phyloP scores from a whole-genome alignment of 2,888 invertebrate species.

The Galerucella nymphaeae region DNA sequence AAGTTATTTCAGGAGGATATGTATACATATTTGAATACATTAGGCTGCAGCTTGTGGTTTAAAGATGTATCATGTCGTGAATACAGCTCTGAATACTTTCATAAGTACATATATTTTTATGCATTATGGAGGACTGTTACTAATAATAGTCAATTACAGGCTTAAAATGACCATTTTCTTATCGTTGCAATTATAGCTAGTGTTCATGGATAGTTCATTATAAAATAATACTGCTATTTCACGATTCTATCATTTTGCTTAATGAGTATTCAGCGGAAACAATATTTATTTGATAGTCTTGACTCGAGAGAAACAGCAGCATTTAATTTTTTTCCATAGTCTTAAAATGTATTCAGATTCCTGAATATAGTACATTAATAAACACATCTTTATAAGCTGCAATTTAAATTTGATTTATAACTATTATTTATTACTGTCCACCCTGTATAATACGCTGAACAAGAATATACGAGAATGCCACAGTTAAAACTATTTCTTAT shows the following conservation, averaged over 20 bases:
- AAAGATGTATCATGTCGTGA: neutral
- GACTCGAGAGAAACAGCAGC: neutral
- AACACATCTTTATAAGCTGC: too few species aligned
- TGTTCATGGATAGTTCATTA: conserved; percentile 40
- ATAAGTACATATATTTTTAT: conserved; percentile 43
- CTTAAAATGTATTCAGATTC: neutral
- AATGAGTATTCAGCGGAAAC: conserved; percentile 31
- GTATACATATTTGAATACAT: neutral
- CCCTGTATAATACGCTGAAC: too few species aligned
- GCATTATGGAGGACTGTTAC: conserved; percentile 39
- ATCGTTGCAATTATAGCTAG: conserved; percentile 41
- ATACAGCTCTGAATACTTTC: conserved; percentile 24
- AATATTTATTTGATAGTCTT: conserved; percentile 5
- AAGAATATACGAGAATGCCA: too few species aligned
- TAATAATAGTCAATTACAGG: conserved; percentile 43
- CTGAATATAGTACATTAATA: too few species aligned
- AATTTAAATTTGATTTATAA: too few species aligned
- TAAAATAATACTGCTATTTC: conserved; percentile 37
- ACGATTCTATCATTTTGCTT: conserved; percentile 36
- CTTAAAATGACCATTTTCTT: conserved; percentile 42
- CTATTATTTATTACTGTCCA: too few species aligned
- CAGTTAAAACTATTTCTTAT: neutral
- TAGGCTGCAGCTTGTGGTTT: conserved; percentile 1
- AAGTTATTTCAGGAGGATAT: neutral
- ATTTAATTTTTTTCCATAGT: conserved; percentile 1